A percentile compares a stretch with the other conserved stretches of the same genome.
Evolutionary conservation across 1,140 invertebrate species (phyloP).

Genomic region (Aphaenogaster floridana): DNA sequence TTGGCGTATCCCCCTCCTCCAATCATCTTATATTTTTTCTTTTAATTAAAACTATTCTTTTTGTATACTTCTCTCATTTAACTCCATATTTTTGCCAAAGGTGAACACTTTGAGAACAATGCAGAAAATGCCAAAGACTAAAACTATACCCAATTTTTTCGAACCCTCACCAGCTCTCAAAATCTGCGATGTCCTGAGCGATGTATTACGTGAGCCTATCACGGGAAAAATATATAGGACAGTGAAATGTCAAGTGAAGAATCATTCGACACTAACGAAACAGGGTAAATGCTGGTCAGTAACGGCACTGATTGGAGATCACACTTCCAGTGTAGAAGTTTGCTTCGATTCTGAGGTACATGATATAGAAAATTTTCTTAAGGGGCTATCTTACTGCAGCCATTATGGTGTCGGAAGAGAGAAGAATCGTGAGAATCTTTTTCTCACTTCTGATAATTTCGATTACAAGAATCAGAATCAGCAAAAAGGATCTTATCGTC

Average conservation of each 20-base stretch:
- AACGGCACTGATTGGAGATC: slow-evolving; percentile 78
- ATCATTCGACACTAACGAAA: slow-evolving; percentile 75
- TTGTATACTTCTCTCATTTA: background rate
- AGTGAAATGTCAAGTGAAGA: slow-evolving; percentile 74
- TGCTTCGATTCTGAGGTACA: slow-evolving; percentile 80
- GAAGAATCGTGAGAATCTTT: background rate
- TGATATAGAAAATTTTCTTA: background rate
- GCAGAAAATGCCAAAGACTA: slow-evolving; percentile 67
- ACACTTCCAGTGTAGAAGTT: slow-evolving; percentile 78
- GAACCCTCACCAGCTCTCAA: slow-evolving; percentile 22
- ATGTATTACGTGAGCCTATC: slow-evolving; percentile 69
- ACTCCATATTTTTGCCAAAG: slow-evolving; percentile 45
- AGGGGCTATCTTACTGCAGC: background rate
- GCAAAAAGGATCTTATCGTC: background rate
- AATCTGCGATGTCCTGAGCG: slow-evolving; percentile 75
- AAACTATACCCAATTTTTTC: slow-evolving; percentile 63
- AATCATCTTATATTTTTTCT: background rate
- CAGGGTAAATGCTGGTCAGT: slow-evolving; percentile 76
- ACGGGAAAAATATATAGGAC: slow-evolving; percentile 65
- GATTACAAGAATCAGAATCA: background rate
- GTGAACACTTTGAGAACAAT: slow-evolving; percentile 59
- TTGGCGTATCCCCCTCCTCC: too few species aligned
- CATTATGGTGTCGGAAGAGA: background rate
- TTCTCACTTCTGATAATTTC: background rate
- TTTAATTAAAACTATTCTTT: background rate